Evolutionary conservation across 2,113 vertebrate genomes (phyloP), one percentile per base, ranked within the genome.

Genomic region (Callipepla californica): DNA sequence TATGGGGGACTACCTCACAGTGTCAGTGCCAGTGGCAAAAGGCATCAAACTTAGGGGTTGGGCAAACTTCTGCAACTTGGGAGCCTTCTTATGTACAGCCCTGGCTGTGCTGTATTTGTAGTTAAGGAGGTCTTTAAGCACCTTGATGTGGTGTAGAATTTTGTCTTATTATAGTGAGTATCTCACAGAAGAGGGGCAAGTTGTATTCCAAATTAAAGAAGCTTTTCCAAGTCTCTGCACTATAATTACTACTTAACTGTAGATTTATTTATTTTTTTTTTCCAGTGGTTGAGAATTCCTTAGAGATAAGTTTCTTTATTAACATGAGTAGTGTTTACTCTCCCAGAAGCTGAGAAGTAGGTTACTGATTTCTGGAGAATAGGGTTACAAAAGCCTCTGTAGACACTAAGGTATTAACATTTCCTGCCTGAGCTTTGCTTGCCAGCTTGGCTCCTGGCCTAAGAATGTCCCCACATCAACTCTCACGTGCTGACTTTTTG

Each of bases 221-320:
- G 28, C 36, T 85, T 82, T 61, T 38, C 40, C 5, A 36, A 44
- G 74, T 44, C 42, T 88, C 45, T 74, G n/a, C 34, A 83, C 82
- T n/a, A n/a, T n/a, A 91, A 66, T 74, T 62, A 6, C 25, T 93
- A 20, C 25, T 84, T 79, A 51, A 45, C 5, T 10, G 67, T 26
- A 73, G 61, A 69, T n/a, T 40, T 40, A 69, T n/a, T 40, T 40
- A 36, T 40, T 40, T 40, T 36, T 73, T 80, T 58, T 81, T 90
- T 69, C 55, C 68, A 66, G 21, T 67, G 68, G 28, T 38, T 83
- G 72, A 45, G 38, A 88, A 91, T 94, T 93, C 85, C 90, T 91
- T 72, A 20, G 79, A 80, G 90, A 42, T 70, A 59, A 32, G 87
- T 83, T 85, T 17, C 72, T 91, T 87, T 87, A 83, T 88, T 95